These are phyloP conservation scores for Limnodromus scolopaceus DNA, from an alignment of 2,797 vertebrate species.

Conservation along the genomic window DNA sequence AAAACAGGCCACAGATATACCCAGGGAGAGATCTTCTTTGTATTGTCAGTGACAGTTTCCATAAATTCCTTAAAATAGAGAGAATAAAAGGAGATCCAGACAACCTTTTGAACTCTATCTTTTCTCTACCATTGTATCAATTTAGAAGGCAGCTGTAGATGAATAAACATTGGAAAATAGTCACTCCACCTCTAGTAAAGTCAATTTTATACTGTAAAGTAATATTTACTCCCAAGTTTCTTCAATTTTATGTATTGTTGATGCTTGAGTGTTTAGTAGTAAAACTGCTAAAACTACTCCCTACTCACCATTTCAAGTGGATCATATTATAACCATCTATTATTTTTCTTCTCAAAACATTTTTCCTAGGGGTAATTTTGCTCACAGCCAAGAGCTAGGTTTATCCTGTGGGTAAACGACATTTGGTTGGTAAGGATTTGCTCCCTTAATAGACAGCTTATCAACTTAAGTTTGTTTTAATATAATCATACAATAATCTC, in stretches of 20 bases:
- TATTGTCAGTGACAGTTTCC: neutral
- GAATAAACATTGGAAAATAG: conserved; percentile 20
- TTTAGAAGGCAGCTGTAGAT: neutral
- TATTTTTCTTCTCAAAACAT: neutral
- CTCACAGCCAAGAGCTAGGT: neutral
- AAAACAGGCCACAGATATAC: neutral
- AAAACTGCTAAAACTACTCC: neutral
- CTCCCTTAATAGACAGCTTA: neutral
- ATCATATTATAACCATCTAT: neutral
- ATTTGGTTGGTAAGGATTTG: neutral
- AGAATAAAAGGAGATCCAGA: neutral
- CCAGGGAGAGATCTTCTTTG: conserved; percentile 6
- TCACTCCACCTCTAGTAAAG: neutral
- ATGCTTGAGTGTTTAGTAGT: neutral
- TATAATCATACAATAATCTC: neutral
- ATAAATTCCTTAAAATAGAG: conserved; percentile 15
- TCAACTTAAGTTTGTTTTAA: neutral
- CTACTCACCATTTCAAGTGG: neutral
- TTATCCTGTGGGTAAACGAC: neutral
- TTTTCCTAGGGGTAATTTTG: neutral
- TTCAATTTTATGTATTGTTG: neutral
- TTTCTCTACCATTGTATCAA: neutral
- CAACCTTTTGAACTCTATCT: neutral
- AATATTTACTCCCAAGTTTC: neutral
- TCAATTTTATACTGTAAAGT: neutral